A percentile compares a stretch with the other conserved stretches of the same genome.
Evolutionary conservation across 92 coral and sea anemone genomes (phyloP).

Genomic region (Nematostella vectensis): DNA sequence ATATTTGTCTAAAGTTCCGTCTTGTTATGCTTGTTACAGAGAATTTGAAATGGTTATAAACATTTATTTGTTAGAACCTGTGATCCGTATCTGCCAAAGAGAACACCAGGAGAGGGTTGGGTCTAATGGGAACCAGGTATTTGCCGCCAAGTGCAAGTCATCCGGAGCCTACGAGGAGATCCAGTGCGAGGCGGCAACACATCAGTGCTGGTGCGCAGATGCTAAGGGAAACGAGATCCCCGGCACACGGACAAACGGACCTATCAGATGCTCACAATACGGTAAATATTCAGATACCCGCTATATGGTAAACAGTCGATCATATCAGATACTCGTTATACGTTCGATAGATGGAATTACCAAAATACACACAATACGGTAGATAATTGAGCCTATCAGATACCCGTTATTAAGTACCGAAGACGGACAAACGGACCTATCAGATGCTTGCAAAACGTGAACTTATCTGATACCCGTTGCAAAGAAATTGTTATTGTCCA

Average conservation of each 20-base stretch:
- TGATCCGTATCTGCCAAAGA: constrained; percentile 55
- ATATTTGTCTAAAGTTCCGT: too few relatives aligned
- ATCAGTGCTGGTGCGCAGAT: constrained; percentile 84
- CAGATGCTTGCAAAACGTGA: constrained; percentile 52
- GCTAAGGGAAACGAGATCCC: constrained; percentile 71
- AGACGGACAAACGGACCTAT: constrained; percentile 51
- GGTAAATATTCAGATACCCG: constrained; percentile 42
- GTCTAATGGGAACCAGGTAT: constrained; percentile 37
- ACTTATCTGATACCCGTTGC: too few relatives aligned
- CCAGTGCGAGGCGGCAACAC: constrained; percentile 64
- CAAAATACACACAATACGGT: too few relatives aligned
- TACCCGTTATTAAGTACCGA: too few relatives aligned
- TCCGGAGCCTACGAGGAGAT: constrained; percentile 62
- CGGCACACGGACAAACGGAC: constrained; percentile 54
- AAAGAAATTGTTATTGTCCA: too few relatives aligned
- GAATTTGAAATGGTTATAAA: too few relatives aligned
- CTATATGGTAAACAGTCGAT: too few relatives aligned
- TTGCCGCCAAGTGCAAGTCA: constrained; percentile 65
- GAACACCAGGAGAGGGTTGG: constrained; percentile 51
- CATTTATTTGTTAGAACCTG: constrained; percentile 12
- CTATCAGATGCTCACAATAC: constrained; percentile 47
- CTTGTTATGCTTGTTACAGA: too few relatives aligned
- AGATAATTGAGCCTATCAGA: too few relatives aligned
- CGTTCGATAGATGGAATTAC: too few relatives aligned
- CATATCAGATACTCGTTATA: too few relatives aligned